phyloP scores from a whole-genome alignment of 2,888 invertebrate species.

The Volucella zonaria region DNA sequence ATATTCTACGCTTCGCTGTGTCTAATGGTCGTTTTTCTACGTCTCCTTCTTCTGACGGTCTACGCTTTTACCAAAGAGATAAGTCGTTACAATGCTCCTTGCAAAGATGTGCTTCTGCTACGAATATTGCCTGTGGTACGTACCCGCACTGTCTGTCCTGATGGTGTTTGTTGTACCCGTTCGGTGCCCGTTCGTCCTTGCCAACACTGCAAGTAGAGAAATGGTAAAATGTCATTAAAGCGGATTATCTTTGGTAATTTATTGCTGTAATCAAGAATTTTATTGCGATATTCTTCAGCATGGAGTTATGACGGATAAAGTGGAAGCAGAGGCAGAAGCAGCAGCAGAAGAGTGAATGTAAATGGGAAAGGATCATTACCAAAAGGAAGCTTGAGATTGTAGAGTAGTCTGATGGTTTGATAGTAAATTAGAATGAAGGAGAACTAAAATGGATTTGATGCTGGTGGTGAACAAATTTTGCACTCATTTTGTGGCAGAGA shows the following conservation, averaged over 20 bases:
- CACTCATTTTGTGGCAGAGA: slow-evolving; percentile 30
- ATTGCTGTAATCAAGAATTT: slow-evolving; percentile 73
- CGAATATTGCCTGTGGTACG: slow-evolving; percentile 2
- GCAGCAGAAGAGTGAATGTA: slow-evolving; percentile 29
- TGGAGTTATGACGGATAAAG: slow-evolving; percentile 70
- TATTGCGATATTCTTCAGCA: slow-evolving; percentile 70
- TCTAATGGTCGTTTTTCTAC: slow-evolving; percentile 58
- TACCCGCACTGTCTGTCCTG: slow-evolving; percentile 21
- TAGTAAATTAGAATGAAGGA: slow-evolving; percentile 56
- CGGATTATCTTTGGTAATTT: slow-evolving; percentile 72
- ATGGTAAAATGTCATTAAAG: slow-evolving; percentile 73
- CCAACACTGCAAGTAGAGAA: slow-evolving; percentile 69
- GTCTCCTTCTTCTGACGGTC: slow-evolving; percentile 31
- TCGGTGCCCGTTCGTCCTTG: slow-evolving; percentile 27
- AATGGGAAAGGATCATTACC: slow-evolving; percentile 71
- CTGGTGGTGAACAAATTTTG: slow-evolving; percentile 39
- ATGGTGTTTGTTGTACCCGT: slow-evolving; percentile 39
- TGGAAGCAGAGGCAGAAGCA: slow-evolving; percentile 7
- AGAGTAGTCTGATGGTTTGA: slow-evolving; percentile 11
- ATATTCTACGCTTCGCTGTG: slow-evolving; percentile 70
- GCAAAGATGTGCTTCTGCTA: slow-evolving; percentile 13
- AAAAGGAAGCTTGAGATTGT: slow-evolving; percentile 26
- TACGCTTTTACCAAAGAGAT: slow-evolving; percentile 53
- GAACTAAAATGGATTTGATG: slow-evolving; percentile 54
- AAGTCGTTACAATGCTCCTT: slow-evolving; percentile 67